These are phyloP conservation scores for Campopleginae sp. DNA, from an alignment of 2,888 invertebrate species.

Conservation along the genomic window DNA sequence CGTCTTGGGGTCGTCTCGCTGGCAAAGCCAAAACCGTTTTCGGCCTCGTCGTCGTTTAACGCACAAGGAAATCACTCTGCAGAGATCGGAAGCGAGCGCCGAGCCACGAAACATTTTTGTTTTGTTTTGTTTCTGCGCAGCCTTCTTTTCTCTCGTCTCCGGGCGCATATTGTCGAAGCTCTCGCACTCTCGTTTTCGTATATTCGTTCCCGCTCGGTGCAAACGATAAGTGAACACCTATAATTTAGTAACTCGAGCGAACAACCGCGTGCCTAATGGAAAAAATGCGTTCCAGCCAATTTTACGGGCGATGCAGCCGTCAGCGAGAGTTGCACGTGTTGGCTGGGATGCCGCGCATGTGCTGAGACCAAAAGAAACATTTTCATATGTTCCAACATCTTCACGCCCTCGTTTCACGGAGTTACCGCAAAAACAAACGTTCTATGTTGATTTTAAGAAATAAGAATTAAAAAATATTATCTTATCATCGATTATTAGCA, in stretches of 20 bases:
- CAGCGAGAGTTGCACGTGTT: constrained; percentile 58
- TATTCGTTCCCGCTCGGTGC: constrained; percentile 55
- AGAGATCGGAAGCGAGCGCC: constrained; percentile 37
- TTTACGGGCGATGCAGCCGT: constrained; percentile 76
- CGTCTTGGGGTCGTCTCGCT: constrained; percentile 21
- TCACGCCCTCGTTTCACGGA: background rate
- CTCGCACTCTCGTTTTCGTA: constrained; percentile 50
- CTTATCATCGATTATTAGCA: background rate
- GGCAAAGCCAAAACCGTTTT: constrained; percentile 27
- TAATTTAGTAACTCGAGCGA: constrained; percentile 79
- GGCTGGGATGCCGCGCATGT: background rate
- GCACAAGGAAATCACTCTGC: constrained; percentile 47
- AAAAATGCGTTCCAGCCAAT: constrained; percentile 81
- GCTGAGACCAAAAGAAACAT: constrained; percentile 13
- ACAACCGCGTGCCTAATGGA: constrained; percentile 78
- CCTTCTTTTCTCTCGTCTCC: constrained; percentile 36
- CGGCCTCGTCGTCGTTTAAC: constrained; percentile 28
- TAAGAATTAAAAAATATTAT: background rate
- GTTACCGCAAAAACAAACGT: background rate
- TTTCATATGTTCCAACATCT: constrained; percentile 7
- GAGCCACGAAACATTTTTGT: constrained; percentile 37
- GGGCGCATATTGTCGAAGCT: constrained; percentile 33
- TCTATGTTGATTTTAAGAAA: background rate
- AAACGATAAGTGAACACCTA: constrained; percentile 74
- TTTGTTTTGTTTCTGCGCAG: constrained; percentile 41